These are phyloP conservation scores for Coracias cyanogaster DNA, from an alignment of 2,797 vertebrate species.

Conservation along the genomic window DNA sequence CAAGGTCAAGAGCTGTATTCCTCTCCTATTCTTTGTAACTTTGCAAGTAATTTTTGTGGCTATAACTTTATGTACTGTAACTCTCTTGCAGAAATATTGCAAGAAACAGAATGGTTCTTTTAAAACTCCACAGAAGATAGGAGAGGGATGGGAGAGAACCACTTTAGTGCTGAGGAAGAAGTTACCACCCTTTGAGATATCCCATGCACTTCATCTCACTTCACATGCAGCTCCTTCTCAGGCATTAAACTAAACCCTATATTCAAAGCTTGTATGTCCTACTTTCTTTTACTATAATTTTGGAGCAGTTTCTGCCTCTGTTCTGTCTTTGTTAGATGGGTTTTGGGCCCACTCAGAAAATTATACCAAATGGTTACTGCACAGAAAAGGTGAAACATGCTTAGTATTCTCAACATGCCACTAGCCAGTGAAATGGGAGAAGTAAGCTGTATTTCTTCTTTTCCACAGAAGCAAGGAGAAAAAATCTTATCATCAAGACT, in stretches of 20 bases:
- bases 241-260: neutral
- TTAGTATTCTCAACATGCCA: conserved; percentile 32
- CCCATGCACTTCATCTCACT: neutral
- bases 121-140: neutral
- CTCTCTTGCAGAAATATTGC: neutral
- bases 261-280: neutral
- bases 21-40: neutral
- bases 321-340: neutral
- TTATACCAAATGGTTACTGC: neutral
- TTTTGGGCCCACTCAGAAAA: neutral
- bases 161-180: neutral
- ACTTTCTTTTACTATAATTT: neutral
- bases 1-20: neutral
- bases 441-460: neutral
- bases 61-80: neutral
- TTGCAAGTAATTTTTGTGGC: neutral
- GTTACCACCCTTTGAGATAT: neutral
- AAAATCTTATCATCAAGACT: neutral
- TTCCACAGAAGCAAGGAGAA: neutral
- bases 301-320: neutral
- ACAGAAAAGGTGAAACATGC: neutral
- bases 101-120: neutral
- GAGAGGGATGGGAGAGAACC: neutral
- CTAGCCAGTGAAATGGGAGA: neutral
- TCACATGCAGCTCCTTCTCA: neutral